These are phyloP conservation scores for Octonoba sinensis DNA, from an alignment of 2,888 invertebrate genomes.

Conservation along the genomic window DNA sequence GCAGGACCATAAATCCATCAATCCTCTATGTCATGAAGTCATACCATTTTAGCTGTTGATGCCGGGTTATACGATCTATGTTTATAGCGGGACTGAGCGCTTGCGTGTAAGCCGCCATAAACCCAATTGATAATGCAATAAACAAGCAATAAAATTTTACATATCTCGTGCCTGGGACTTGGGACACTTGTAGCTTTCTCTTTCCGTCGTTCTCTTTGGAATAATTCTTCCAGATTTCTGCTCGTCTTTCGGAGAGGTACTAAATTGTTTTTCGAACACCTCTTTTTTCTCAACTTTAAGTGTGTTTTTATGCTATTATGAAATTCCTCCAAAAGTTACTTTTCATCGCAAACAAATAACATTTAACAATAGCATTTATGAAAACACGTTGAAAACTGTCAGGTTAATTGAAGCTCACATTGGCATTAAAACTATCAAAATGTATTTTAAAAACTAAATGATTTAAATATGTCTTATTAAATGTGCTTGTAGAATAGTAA, in stretches of 20 bases:
- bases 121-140: conserved; percentile 64
- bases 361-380: too few species aligned
- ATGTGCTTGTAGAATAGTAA: too few species aligned
- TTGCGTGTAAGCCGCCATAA: conserved; percentile 59
- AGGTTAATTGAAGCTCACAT: too few species aligned
- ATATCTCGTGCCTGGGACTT: conserved; percentile 41
- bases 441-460: too few species aligned
- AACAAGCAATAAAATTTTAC: conserved; percentile 64
- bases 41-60: conserved; percentile 39
- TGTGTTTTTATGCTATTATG: too few species aligned
- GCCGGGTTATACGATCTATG: conserved; percentile 20
- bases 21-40: conserved; percentile 8
- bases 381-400: too few species aligned
- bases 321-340: too few species aligned
- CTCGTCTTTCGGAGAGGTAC: too few species aligned
- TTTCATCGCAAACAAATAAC: too few species aligned
- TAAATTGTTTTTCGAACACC: not conserved
- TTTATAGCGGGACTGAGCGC: conserved; percentile 27
- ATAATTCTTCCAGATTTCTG: too few species aligned
- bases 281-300: not conserved
- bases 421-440: too few species aligned
- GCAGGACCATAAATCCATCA: conserved; percentile 25
- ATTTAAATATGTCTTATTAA: too few species aligned
- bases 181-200: conserved; percentile 10
- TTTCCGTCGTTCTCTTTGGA: not conserved